phyloP scores from a whole-genome alignment of 1,140 invertebrate genomes.

The Radopholus similis region DNA sequence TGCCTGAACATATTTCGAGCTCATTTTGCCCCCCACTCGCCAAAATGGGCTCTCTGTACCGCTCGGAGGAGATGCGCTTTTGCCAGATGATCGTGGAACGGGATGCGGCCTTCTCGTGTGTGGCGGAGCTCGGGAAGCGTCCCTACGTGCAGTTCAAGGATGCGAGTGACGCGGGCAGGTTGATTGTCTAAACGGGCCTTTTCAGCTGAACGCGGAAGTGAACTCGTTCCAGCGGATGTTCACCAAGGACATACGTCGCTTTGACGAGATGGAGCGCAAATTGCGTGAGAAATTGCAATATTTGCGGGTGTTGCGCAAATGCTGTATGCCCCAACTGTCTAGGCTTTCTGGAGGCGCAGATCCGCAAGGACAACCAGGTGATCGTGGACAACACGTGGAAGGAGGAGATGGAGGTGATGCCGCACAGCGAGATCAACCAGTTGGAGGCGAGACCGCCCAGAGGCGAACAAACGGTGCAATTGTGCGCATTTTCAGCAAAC shows the following conservation, averaged over 20 bases:
- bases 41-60: constrained; percentile 69
- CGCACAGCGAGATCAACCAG: constrained; percentile 54
- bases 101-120: constrained; percentile 80
- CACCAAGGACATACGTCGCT: constrained; percentile 80
- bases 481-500: constrained; percentile 41
- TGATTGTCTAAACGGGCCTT: constrained; percentile 45
- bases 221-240: constrained; percentile 86
- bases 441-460: constrained; percentile 29
- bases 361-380: constrained; percentile 53
- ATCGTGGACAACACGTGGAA: constrained; percentile 52
- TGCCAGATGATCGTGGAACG: constrained; percentile 74
- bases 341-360: constrained; percentile 57
- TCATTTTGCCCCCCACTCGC: no score
- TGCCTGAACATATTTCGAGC: no score
- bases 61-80: constrained; percentile 81
- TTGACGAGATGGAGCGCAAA: constrained; percentile 87
- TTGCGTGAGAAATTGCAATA: constrained; percentile 65
- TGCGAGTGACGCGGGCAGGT: constrained; percentile 67
- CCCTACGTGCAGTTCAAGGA: constrained; percentile 85
- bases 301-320: neutral
- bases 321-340: neutral
- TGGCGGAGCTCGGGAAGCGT: constrained; percentile 81
- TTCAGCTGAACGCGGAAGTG: constrained; percentile 70
- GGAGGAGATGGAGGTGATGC: constrained; percentile 42
- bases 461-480: neutral